phyloP scores from a whole-genome alignment of 2,113 vertebrate genomes.

The Oryzias melastigma region DNA sequence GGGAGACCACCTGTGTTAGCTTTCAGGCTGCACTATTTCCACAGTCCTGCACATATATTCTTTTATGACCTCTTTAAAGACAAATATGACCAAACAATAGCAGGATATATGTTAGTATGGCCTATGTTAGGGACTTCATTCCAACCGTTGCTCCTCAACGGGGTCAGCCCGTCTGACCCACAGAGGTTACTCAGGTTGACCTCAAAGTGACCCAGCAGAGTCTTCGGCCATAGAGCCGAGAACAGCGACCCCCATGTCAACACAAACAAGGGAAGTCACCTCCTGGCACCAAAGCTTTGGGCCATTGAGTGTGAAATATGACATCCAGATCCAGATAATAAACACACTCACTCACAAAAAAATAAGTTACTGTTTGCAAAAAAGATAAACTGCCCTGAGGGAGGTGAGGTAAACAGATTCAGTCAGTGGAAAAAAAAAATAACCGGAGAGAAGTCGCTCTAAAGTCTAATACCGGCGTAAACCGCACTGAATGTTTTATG shows the following conservation, averaged over 20 bases:
- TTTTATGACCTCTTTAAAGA: no score
- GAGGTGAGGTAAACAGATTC: constrained; percentile 33
- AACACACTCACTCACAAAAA: constrained; percentile 20
- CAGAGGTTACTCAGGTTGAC: constrained; percentile 41
- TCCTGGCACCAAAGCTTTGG: constrained; percentile 18
- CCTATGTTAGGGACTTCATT: not conserved
- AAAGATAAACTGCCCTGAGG: constrained; percentile 45
- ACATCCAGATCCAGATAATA: constrained; percentile 32
- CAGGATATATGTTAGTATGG: not conserved
- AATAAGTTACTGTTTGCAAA: constrained; percentile 26
- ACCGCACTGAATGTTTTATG: constrained; percentile 73
- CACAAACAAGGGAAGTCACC: constrained; percentile 43
- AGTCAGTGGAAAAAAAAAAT: constrained; percentile 36
- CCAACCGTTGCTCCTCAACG: constrained; percentile 5
- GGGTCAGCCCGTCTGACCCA: constrained; percentile 56
- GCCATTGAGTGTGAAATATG: constrained; percentile 53
- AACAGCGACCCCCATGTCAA: constrained; percentile 45
- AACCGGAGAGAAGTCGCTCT: constrained; percentile 40
- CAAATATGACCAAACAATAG: not conserved
- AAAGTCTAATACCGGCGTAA: constrained; percentile 46
- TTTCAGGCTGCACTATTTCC: constrained; percentile 34
- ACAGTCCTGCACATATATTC: constrained; percentile 23
- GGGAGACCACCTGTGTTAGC: constrained; percentile 58
- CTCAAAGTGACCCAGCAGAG: constrained; percentile 33
- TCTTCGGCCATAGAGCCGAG: constrained; percentile 19